These are phyloP conservation scores for Epizoanthus stellaris DNA, from an alignment of 92 coral and sea anemone species.

Conservation along the genomic window DNA sequence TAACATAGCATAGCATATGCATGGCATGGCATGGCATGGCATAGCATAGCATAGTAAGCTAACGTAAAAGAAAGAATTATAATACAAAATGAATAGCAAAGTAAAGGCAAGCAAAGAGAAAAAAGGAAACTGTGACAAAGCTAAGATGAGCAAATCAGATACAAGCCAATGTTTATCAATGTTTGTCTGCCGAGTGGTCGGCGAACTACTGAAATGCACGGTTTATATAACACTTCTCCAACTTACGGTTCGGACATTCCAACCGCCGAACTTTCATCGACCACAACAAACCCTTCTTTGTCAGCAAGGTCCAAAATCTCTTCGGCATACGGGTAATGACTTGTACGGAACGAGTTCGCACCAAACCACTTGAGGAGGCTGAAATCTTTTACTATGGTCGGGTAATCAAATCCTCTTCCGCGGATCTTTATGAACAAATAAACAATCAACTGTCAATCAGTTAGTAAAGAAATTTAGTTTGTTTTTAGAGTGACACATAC, in stretches of 20 bases:
- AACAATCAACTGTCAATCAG: background rate
- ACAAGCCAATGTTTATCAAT: background rate
- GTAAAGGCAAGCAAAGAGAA: background rate
- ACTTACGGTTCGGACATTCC: constrained; percentile 79
- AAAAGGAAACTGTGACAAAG: background rate
- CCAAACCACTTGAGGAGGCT: constrained; percentile 89
- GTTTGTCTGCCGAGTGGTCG: background rate
- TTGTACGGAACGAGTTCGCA: constrained; percentile 87
- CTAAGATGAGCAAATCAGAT: background rate
- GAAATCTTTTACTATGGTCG: constrained; percentile 76
- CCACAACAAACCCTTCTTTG: constrained; percentile 79
- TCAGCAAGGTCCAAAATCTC: constrained; percentile 90
- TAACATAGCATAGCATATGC: no score
- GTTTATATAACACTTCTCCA: background rate
- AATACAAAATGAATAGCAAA: background rate
- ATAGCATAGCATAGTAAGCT: no score
- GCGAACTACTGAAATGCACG: background rate
- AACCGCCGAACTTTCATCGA: constrained; percentile 84
- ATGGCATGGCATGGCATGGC: no score
- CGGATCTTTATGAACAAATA: constrained; percentile 62
- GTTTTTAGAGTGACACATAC: background rate
- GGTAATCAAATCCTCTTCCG: constrained; percentile 88
- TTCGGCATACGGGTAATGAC: constrained; percentile 87
- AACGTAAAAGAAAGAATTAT: no score
- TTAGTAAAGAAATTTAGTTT: no score